These are phyloP conservation scores for Chrysaora quinquecirrha DNA, from an alignment of 30 jellyfish, hydroid and myxozoan species.

Conservation along the genomic window DNA sequence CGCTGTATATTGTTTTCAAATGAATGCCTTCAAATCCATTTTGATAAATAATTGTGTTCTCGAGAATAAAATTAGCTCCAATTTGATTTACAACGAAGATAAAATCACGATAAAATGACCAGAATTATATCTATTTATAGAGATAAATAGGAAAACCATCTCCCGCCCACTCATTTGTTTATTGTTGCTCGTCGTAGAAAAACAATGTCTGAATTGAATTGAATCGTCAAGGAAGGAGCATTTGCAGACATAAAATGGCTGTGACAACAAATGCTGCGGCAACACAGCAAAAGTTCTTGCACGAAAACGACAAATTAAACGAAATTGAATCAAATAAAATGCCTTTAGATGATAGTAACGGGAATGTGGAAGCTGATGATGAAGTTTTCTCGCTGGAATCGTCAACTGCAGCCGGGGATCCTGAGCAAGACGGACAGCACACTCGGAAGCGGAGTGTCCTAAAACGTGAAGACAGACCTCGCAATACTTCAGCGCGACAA, in stretches of 20 bases:
- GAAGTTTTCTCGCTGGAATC: not conserved
- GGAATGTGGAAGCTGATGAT: not conserved
- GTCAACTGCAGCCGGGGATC: not conserved
- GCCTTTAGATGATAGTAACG: not conserved
- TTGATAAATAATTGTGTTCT: too few species aligned
- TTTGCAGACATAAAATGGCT: not conserved
- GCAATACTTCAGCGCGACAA: slow-evolving; percentile 49
- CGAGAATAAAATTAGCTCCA: too few species aligned
- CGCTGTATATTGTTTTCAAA: too few species aligned
- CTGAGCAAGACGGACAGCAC: not conserved
- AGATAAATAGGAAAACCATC: too few species aligned
- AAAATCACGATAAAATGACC: too few species aligned
- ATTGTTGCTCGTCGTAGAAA: not conserved
- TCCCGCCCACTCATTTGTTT: not conserved
- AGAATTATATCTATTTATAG: too few species aligned
- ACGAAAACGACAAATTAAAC: not conserved
- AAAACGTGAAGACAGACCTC: slow-evolving; percentile 67
- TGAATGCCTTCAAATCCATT: too few species aligned
- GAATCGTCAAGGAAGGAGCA: not conserved
- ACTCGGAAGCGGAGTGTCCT: slow-evolving; percentile 89
- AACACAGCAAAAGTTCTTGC: not conserved
- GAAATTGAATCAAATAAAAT: not conserved
- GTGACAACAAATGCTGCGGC: not conserved
- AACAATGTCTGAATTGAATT: not conserved
- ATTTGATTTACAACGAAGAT: too few species aligned